Base-by-base conservation (phyloP, 2,113 vertebrate species). In the Pteruthius melanotis region DNA sequence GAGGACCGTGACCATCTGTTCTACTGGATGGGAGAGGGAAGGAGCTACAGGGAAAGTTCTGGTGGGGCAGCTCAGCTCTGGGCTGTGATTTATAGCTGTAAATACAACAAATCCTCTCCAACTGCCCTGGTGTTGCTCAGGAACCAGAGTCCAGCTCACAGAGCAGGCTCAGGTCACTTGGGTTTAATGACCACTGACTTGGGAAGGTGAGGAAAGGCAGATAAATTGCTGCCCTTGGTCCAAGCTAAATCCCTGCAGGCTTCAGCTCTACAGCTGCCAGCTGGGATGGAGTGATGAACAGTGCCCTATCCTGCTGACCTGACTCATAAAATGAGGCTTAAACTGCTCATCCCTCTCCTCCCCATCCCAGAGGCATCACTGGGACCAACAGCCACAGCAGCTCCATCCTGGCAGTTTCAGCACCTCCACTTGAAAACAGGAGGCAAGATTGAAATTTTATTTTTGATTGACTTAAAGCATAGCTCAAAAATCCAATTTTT, bases 361-460 rank as follows among this genome's bases (percentile, higher is more conserved):
- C 5, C 39, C 47, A 31, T 44, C 6, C 24, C 0, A 0, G 57
- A 53, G 26, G 42, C n/a, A 57, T 19, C 1, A 2, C 65, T 4
- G 66, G 11, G 24, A 39, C 42, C 10, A 12, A 10, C 1, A 1
- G 45, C 45, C 1, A 9, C 33, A 27, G 31, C 72, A 52, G 68
- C 56, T 81, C 66, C 42, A 40, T 28, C 64, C 54, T 3, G 0
- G n/a, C n/a, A 20, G 12, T 27, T 12, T 28, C 39, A 77, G 37
- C 1, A 0, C 11, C 31, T 30, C 52, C 18, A 15, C 20, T 35
- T 31, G 53, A 3, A 4, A 89, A 40, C 18, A 81, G 30, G 40
- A 1, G 1, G 27, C 26, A 75, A 63, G 33, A 45, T 8, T 28
- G 54, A 52, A 27, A 81, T 66, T 53, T 77, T 49, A 22, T 15